phyloP scores from a whole-genome alignment of 2,113 vertebrate genomes.

The Atrichornis clamosus region DNA sequence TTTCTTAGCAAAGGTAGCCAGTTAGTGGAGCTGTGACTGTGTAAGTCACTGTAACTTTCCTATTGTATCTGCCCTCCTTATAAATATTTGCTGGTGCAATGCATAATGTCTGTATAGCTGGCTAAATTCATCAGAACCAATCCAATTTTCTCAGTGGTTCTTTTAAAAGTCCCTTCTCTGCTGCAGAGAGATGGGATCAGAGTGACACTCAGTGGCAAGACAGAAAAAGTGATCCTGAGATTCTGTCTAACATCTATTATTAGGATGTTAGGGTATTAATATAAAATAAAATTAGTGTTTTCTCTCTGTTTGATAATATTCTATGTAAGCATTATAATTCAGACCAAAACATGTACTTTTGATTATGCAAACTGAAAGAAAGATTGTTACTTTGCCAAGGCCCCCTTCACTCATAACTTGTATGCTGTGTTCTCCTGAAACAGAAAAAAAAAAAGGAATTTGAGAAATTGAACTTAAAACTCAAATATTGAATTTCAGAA shows the following conservation, averaged over 20 bases:
- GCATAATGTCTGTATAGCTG: neutral
- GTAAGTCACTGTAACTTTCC: neutral
- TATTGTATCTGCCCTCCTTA: neutral
- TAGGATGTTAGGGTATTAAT: neutral
- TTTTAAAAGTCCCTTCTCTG: neutral
- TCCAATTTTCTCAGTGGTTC: neutral
- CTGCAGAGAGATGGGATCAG: constrained; percentile 15
- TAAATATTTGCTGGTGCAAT: neutral
- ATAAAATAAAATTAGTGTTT: neutral
- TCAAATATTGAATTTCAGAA: neutral
- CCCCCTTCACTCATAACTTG: neutral
- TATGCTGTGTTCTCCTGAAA: neutral
- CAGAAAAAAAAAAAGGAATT: neutral
- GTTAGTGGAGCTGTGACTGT: neutral
- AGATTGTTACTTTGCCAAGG: neutral
- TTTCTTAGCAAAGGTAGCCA: neutral
- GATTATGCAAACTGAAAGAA: neutral
- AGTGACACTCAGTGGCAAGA: constrained; percentile 62
- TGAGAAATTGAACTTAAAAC: neutral
- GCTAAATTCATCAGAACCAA: neutral
- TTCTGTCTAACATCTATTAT: neutral
- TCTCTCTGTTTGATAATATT: neutral
- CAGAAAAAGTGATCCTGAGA: neutral
- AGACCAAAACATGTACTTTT: neutral
- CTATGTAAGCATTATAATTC: neutral